Conservation (phyloP, 2,797 vertebrate species). For the Prionace glauca region DNA sequence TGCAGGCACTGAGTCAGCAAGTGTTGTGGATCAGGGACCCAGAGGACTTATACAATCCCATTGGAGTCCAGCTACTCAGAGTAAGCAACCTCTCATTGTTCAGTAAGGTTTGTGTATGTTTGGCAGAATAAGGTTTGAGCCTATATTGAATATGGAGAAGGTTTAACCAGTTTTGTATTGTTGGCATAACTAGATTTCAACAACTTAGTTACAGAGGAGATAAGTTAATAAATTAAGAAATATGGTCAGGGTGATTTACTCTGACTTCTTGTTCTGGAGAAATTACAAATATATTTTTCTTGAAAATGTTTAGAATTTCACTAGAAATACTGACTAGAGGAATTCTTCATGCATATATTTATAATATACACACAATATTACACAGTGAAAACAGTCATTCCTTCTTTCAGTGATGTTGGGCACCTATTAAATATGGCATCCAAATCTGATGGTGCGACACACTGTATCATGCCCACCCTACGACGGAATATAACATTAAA, state of each 20-base stretch:
- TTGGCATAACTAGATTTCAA: background rate
- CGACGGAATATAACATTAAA: too few species aligned
- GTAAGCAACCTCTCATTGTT: background rate
- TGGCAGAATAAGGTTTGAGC: background rate
- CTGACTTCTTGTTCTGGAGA: background rate
- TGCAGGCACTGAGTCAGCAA: background rate
- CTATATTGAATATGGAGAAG: background rate
- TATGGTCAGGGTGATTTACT: background rate
- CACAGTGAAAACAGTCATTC: background rate
- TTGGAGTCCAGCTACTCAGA: background rate
- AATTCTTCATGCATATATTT: too few species aligned
- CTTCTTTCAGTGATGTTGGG: background rate
- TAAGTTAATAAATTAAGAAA: background rate
- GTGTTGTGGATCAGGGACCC: background rate
- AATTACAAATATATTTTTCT: background rate
- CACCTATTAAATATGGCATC: too few species aligned
- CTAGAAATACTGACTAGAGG: too few species aligned
- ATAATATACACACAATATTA: background rate
- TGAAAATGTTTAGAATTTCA: too few species aligned
- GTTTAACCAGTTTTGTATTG: background rate
- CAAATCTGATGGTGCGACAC: too few species aligned
- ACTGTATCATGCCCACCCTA: too few species aligned
- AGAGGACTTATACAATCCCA: background rate
- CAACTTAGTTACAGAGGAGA: background rate
- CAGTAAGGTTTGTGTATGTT: background rate